A percentile compares a stretch with the other conserved stretches of the same genome.
phyloP scores from a whole-genome alignment of 2,113 vertebrate species.

The Crocuta crocuta region DNA sequence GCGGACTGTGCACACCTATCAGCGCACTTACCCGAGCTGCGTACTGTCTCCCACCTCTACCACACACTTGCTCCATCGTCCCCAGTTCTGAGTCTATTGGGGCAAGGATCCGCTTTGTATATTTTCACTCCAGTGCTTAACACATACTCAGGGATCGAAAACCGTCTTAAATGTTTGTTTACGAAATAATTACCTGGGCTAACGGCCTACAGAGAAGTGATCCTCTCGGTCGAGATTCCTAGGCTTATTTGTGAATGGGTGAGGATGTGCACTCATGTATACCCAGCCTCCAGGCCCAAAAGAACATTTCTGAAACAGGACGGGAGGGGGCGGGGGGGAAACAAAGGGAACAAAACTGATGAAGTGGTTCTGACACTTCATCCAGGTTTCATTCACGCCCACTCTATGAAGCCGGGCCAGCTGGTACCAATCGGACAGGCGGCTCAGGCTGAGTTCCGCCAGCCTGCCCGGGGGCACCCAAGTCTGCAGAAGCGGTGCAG shows the following conservation, averaged over 20 bases:
- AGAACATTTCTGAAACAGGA: slow-evolving; percentile 61
- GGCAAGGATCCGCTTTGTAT: neutral
- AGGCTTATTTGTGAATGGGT: neutral
- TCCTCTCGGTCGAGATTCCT: neutral
- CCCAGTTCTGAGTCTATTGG: neutral
- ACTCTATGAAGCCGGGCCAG: neutral
- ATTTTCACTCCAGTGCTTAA: neutral
- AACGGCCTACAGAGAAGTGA: slow-evolving; percentile 28
- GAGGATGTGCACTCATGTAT: neutral
- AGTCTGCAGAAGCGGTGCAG: neutral
- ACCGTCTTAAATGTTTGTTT: neutral
- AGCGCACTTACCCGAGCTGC: neutral
- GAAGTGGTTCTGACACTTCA: neutral
- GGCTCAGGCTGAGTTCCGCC: neutral
- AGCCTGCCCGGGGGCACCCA: neutral
- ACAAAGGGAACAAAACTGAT: neutral
- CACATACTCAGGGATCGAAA: neutral
- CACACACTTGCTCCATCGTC: too few relatives aligned
- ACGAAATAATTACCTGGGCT: slow-evolving; percentile 62
- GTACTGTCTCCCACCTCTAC: neutral
- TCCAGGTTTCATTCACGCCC: neutral
- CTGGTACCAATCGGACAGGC: too few relatives aligned
- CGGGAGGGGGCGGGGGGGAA: neutral
- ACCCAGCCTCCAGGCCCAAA: neutral
- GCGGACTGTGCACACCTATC: neutral